Evolutionary conservation across 2,888 invertebrate genomes (phyloP), one percentile per base, ranked within the genome.

Genomic region (Xestia sexstrigata): DNA sequence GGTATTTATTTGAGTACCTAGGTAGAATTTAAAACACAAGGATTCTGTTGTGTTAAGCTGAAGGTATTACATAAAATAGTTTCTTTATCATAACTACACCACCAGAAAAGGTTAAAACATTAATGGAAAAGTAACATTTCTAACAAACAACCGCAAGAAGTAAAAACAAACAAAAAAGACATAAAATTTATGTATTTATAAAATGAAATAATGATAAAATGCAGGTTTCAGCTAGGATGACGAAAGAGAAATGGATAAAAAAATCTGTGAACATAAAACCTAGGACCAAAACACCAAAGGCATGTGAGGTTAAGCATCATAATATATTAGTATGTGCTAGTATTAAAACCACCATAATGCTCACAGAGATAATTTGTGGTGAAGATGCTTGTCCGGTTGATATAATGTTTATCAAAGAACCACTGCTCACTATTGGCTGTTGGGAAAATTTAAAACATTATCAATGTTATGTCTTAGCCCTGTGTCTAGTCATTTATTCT

Each of bases 371-470:
- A 78, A 96, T 93, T 88, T 96, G 96, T 83, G 96, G 96, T 74
- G 96, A 95, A 26, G 96, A 95, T 52, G 96, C 96, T 92, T 96
- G 96, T 78, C 96, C 96, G 20, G 96, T 96, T 42, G 96, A 96
- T 93, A 96, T 96, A 84, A 96, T 96, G 94, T 96, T 96, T 94
- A 96, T 96, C 91, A 96, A 92, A 84, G 96, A 96, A 87, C 95
- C 95, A 94, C 96, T 96, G 96, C 96, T 95, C 82, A 89, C 94
- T 92, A 96, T 94, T 60, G 96, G 96, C 96, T 96, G 96, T 93
- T 87, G 93, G 91, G 89, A 90, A 92, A 93, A 92, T 91, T 87
- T 72, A 71, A 88, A 82, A 79, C 49, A 79, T n/a, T 81, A 76
- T 79, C 76, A 79, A 77, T 84, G 60, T 70, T 49, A 79, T 67